Conservation (phyloP, 2,797 vertebrate species). For the Ibycter americanus region DNA sequence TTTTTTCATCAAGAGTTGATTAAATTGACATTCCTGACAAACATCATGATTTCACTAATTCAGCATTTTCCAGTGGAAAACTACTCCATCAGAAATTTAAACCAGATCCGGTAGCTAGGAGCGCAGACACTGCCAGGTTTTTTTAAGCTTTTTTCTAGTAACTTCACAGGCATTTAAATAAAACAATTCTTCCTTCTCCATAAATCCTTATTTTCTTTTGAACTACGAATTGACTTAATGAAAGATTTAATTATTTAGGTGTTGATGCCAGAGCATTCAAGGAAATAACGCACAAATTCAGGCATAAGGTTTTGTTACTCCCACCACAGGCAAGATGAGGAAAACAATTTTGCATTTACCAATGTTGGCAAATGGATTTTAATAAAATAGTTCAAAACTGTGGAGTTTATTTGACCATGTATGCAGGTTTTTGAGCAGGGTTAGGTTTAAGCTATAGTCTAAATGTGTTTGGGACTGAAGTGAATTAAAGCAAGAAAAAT, state of each 20-base stretch:
- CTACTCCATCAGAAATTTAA: neutral
- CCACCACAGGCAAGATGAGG: neutral
- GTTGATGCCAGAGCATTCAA: neutral
- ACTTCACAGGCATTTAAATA: neutral
- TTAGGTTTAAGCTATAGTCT: neutral
- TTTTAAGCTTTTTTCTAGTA: neutral
- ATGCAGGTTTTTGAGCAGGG: neutral
- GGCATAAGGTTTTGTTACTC: neutral
- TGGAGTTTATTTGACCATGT: neutral
- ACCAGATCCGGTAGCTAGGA: neutral
- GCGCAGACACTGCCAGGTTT: neutral
- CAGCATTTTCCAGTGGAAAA: constrained; percentile 17
- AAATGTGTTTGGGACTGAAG: neutral
- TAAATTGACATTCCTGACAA: neutral
- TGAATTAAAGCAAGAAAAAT: neutral
- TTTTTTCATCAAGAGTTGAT: neutral
- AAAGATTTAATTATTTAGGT: neutral
- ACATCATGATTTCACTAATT: neutral
- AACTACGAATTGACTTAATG: neutral
- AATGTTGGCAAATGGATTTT: neutral
- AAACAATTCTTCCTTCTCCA: neutral
- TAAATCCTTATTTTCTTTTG: neutral
- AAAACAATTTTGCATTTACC: neutral
- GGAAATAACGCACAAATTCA: neutral
- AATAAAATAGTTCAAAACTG: neutral